These are phyloP conservation scores for Fistularia tabacaria DNA, from an alignment of 2,797 vertebrate species.

Conservation along the genomic window DNA sequence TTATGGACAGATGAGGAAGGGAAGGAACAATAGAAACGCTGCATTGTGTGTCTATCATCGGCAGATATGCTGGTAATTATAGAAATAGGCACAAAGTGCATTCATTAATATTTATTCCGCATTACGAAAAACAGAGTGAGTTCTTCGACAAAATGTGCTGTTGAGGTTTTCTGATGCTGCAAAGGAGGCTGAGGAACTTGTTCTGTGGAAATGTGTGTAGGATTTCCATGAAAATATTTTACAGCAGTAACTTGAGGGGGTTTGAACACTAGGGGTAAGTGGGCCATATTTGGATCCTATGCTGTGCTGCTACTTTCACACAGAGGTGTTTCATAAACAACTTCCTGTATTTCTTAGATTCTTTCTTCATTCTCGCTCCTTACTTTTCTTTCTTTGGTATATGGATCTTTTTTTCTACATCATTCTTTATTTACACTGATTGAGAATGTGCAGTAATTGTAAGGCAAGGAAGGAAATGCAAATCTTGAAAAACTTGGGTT, in stretches of 20 bases:
- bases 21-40: slow-evolving; percentile 37
- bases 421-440: too few species aligned
- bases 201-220: background rate
- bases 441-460: too few species aligned
- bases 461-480: too few species aligned
- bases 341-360: too few species aligned
- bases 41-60: slow-evolving; percentile 10
- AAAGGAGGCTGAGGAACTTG: slow-evolving; percentile 14
- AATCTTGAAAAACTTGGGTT: too few species aligned
- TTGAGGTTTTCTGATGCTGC: slow-evolving; percentile 11
- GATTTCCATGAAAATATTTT: background rate
- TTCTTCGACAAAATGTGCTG: slow-evolving; percentile 1
- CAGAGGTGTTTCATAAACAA: too few species aligned
- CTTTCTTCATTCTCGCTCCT: too few species aligned
- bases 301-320: too few species aligned
- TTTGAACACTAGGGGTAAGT: too few species aligned
- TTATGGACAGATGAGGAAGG: slow-evolving; percentile 1
- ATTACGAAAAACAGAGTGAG: slow-evolving; percentile 6
- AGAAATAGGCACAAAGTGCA: slow-evolving; percentile 53
- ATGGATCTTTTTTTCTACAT: too few species aligned
- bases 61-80: slow-evolving; percentile 57
- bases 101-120: slow-evolving; percentile 67
- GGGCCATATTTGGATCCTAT: too few species aligned
- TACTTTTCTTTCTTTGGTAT: too few species aligned
- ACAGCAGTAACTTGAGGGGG: background rate